Evolutionary conservation across 2,888 invertebrate genomes (phyloP).

Genomic region (Lysandra coridon): DNA sequence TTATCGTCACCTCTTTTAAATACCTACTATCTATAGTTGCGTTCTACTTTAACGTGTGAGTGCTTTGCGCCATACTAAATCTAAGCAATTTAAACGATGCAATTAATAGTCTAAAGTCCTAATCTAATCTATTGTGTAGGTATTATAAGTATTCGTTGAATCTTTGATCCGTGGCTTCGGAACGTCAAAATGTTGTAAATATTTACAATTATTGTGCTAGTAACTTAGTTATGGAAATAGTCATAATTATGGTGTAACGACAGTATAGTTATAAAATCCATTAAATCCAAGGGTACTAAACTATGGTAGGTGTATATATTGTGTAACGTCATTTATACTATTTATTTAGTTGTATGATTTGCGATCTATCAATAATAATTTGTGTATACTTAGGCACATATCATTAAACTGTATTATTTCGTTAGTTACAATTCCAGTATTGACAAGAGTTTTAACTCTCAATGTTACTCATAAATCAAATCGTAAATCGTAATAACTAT

Average conservation of each 20-base stretch:
- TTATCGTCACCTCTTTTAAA: neutral
- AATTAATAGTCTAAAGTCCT: neutral
- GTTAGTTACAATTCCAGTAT: slow-evolving; percentile 35
- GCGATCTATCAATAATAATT: slow-evolving; percentile 70
- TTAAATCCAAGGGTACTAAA: slow-evolving; percentile 79
- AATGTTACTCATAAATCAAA: slow-evolving; percentile 26
- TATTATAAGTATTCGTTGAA: slow-evolving; percentile 7
- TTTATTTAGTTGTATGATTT: slow-evolving; percentile 75
- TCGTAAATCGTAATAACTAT: neutral
- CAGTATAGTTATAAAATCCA: slow-evolving; percentile 69
- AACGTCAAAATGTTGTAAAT: slow-evolving; percentile 24
- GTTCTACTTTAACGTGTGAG: neutral
- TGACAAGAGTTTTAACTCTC: slow-evolving; percentile 36
- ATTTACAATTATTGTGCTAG: slow-evolving; percentile 55
- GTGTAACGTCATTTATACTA: slow-evolving; percentile 70
- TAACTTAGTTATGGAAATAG: slow-evolving; percentile 62
- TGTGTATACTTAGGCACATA: slow-evolving; percentile 79
- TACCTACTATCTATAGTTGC: neutral
- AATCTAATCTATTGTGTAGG: slow-evolving; percentile 3
- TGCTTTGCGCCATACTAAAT: neutral
- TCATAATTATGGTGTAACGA: slow-evolving; percentile 57
- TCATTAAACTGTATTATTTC: slow-evolving; percentile 71
- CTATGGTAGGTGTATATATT: slow-evolving; percentile 74
- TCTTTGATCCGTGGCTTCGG: slow-evolving; percentile 17
- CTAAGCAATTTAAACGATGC: slow-evolving; percentile 3